Evolutionary conservation across 2,888 invertebrate genomes (phyloP).

Genomic region (Helobdella robusta): DNA sequence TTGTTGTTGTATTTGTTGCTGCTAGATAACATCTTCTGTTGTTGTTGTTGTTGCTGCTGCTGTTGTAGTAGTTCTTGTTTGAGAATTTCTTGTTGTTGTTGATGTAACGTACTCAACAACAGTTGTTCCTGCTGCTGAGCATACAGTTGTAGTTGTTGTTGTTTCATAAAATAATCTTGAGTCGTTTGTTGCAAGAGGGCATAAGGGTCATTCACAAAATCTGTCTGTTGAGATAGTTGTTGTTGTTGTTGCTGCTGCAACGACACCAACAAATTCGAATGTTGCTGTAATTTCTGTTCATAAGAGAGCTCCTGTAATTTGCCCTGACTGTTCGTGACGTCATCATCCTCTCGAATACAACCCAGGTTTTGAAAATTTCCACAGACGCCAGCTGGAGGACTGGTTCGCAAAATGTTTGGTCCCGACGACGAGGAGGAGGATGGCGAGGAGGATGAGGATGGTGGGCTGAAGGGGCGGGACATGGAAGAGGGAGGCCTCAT

Average conservation of each 20-base stretch:
- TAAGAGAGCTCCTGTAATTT: conserved; percentile 9
- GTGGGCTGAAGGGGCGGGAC: background rate
- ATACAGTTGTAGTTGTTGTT: conserved; percentile 10
- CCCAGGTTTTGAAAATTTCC: conserved; percentile 46
- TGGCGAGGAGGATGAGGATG: background rate
- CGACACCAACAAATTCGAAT: background rate
- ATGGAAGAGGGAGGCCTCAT: conserved; percentile 1
- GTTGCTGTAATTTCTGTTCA: background rate
- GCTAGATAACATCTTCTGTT: no score
- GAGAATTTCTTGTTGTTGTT: background rate
- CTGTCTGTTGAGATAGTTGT: conserved; percentile 6
- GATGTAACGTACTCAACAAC: background rate
- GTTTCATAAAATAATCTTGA: conserved; percentile 1
- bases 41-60: background rate
- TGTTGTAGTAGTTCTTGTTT: background rate
- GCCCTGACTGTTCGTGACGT: conserved; percentile 33
- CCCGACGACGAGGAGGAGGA: background rate
- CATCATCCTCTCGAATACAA: conserved; percentile 47
- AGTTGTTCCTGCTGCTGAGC: conserved; percentile 2
- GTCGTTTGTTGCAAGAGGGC: background rate
- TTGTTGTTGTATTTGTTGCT: conserved; percentile 45
- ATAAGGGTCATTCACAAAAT: background rate
- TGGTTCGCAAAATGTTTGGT: background rate
- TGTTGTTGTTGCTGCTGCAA: background rate
- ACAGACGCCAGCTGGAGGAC: conserved; percentile 30